Percentiles rank a stretch among this genome's conserved stretches.
Evolutionary conservation across 2,113 vertebrate species (phyloP).

Genomic region (Neodon shergylaensis): DNA sequence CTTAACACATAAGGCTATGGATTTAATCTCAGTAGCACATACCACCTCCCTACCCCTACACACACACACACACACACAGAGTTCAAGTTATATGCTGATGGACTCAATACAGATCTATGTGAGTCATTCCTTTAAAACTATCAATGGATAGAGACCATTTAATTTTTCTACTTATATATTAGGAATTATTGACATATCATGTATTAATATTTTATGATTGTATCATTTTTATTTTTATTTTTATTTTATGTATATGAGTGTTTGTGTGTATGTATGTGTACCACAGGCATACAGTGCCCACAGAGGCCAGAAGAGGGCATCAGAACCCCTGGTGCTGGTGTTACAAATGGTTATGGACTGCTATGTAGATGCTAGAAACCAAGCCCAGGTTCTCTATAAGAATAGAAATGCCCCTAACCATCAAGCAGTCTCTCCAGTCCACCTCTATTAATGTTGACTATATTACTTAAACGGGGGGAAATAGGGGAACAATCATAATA

Average conservation of each 20-base stretch:
- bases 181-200: background rate
- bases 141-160: background rate
- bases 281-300: background rate
- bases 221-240: background rate
- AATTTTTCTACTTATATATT: background rate
- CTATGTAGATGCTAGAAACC: background rate
- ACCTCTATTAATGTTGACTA: background rate
- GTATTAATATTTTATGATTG: background rate
- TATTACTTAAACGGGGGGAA: background rate
- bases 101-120: constrained; percentile 8
- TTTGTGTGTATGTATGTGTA: background rate
- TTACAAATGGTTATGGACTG: background rate
- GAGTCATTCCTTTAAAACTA: constrained; percentile 2
- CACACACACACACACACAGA: background rate
- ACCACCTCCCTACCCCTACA: too few relatives aligned
- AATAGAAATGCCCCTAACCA: background rate
- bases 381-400: background rate
- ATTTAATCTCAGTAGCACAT: background rate
- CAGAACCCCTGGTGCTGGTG: too few relatives aligned
- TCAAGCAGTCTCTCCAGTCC: too few relatives aligned
- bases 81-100: background rate
- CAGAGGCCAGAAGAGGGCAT: background rate
- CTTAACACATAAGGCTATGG: background rate
- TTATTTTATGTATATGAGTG: background rate
- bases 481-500: background rate